A percentile compares a stretch with the other conserved stretches of the same genome.
phyloP scores from a whole-genome alignment of 2,888 invertebrate species.

The Campopleginae sp. region DNA sequence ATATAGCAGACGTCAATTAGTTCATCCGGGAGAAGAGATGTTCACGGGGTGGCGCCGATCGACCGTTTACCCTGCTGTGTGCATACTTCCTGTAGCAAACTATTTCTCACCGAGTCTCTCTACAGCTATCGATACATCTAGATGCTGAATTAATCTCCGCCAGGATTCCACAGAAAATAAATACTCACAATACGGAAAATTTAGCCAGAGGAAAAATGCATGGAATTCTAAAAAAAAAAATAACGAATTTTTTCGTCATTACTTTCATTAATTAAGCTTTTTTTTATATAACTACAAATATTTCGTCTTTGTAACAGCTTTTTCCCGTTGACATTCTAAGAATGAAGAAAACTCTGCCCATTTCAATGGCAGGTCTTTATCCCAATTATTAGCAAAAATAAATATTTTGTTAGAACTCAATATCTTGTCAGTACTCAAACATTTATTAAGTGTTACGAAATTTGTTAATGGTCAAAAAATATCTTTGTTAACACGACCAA shows the following conservation, averaged over 20 bases:
- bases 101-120: neutral
- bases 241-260: neutral
- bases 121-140: conserved; percentile 3
- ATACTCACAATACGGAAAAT: neutral
- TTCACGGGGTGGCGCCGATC: conserved; percentile 43
- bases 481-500: no score
- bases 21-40: conserved; percentile 49
- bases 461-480: no score
- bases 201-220: neutral
- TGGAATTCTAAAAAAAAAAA: neutral
- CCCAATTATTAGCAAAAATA: no score
- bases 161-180: neutral
- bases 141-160: neutral
- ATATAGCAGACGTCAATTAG: conserved; percentile 48
- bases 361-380: no score
- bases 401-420: no score
- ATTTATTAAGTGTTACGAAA: no score
- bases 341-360: no score
- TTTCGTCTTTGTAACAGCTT: no score
- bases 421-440: no score
- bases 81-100: conserved; percentile 28
- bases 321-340: no score
- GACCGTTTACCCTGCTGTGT: conserved; percentile 32
- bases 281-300: no score
- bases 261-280: no score